A percentile compares a stretch with the other conserved stretches of the same genome.
These are phyloP conservation scores for Bedellia somnulentella DNA, from an alignment of 2,888 invertebrate genomes.

Conservation along the genomic window DNA sequence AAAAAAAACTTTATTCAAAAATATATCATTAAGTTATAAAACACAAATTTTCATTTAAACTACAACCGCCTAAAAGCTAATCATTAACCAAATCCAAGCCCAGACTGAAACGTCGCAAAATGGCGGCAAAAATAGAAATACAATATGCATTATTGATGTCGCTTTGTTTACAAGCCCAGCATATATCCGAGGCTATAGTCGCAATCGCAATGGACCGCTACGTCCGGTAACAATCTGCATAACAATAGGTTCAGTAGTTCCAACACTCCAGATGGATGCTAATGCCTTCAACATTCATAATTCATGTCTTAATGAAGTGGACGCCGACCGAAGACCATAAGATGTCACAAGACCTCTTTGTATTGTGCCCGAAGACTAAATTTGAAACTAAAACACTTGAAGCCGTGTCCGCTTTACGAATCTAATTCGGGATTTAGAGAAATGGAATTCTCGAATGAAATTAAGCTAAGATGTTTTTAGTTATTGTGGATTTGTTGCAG, in stretches of 20 bases:
- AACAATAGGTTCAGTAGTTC: conserved; percentile 44
- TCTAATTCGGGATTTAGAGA: too few species aligned
- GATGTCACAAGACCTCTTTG: conserved; percentile 21
- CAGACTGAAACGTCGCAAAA: too few species aligned
- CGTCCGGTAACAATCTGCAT: conserved; percentile 56
- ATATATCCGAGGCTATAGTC: too few species aligned
- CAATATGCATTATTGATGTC: conserved; percentile 11
- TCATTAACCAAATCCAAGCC: too few species aligned
- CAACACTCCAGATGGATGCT: conserved; percentile 46
- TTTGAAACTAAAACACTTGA: too few species aligned
- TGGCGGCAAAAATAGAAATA: too few species aligned
- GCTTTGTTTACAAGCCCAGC: conserved; percentile 37
- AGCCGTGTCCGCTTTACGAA: too few species aligned
- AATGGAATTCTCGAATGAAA: too few species aligned
- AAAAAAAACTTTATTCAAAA: too few species aligned
- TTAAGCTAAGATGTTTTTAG: too few species aligned
- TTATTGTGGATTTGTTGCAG: too few species aligned
- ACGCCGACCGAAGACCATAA: conserved; percentile 13
- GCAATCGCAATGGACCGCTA: conserved; percentile 21
- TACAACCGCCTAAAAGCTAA: not conserved
- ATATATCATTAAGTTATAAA: too few species aligned
- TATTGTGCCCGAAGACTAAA: conserved; percentile 6
- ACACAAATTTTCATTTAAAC: not conserved
- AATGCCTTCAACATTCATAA: conserved; percentile 49
- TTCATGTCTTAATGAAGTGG: conserved; percentile 51